phyloP scores from a whole-genome alignment of 2,113 vertebrate genomes.

The Tetrao urogallus region DNA sequence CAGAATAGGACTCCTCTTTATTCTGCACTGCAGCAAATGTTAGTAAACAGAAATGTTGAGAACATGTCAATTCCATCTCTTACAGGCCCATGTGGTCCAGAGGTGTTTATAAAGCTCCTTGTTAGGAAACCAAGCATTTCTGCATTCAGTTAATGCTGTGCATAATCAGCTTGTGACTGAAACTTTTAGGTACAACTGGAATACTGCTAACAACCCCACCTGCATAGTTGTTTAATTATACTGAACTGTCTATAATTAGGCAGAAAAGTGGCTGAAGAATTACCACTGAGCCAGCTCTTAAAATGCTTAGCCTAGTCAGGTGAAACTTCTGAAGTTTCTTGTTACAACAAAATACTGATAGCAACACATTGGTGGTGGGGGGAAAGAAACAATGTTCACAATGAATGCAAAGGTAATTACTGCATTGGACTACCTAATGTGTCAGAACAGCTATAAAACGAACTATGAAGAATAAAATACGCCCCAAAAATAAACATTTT shows the following conservation, averaged over 20 bases:
- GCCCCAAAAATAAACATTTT: not conserved
- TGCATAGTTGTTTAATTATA: not conserved
- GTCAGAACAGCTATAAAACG: not conserved
- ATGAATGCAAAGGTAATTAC: not conserved
- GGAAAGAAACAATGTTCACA: too few species aligned
- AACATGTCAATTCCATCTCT: not conserved
- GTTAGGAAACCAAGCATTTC: not conserved
- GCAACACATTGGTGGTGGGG: rapidly evolving
- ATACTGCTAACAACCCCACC: not conserved
- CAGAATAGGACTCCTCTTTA: not conserved
- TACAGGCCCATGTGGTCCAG: not conserved
- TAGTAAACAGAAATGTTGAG: not conserved
- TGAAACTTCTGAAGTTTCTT: not conserved
- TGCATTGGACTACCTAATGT: not conserved
- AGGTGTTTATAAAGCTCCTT: not conserved
- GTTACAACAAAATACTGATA: not conserved
- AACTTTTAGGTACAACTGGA: not conserved
- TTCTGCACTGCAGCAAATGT: not conserved
- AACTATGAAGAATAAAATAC: not conserved
- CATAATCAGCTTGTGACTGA: not conserved
- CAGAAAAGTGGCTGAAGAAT: not conserved
- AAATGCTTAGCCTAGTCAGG: not conserved
- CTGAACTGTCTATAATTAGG: not conserved
- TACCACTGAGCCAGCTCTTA: not conserved
- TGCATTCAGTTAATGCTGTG: rapidly evolving